These are phyloP conservation scores for Struthidea cinerea DNA, from an alignment of 2,113 vertebrate species.

Conservation along the genomic window DNA sequence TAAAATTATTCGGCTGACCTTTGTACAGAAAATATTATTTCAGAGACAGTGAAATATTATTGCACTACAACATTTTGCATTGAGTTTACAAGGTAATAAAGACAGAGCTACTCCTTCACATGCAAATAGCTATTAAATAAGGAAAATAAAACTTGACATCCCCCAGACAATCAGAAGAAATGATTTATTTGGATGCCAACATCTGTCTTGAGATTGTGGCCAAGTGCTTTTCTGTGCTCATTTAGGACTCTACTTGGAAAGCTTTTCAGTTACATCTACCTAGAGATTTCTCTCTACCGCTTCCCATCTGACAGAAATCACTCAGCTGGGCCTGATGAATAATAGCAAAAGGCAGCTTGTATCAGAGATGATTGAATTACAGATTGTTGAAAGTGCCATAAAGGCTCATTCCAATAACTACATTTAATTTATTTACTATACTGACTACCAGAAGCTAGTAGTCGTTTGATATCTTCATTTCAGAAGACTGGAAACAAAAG, in stretches of 20 bases:
- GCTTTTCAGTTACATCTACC: slow-evolving; percentile 65
- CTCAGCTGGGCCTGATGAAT: slow-evolving; percentile 72
- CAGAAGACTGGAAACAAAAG: slow-evolving; percentile 5
- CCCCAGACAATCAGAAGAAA: slow-evolving; percentile 64
- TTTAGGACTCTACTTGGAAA: slow-evolving; percentile 60
- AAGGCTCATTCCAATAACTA: slow-evolving; percentile 58
- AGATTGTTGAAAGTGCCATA: slow-evolving; percentile 54
- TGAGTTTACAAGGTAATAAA: slow-evolving; percentile 27
- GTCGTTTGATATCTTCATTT: slow-evolving; percentile 46
- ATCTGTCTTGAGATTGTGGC: slow-evolving; percentile 61
- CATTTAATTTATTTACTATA: slow-evolving; percentile 61
- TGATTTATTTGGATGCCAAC: slow-evolving; percentile 68
- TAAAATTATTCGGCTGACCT: slow-evolving; percentile 8
- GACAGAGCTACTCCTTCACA: slow-evolving; percentile 22
- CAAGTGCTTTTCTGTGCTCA: slow-evolving; percentile 55
- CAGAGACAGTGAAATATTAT: slow-evolving; percentile 7
- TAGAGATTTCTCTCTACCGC: slow-evolving; percentile 60
- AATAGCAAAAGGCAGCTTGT: slow-evolving; percentile 69
- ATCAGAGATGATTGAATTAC: slow-evolving; percentile 66
- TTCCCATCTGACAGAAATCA: slow-evolving; percentile 69
- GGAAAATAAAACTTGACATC: slow-evolving; percentile 59
- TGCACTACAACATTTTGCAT: background rate
- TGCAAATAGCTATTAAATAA: slow-evolving; percentile 67
- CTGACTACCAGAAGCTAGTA: background rate
- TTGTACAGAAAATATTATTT: background rate